A percentile compares a stretch with the other conserved stretches of the same genome.
These are phyloP conservation scores for Hesperophylax magnus DNA, from an alignment of 1,140 invertebrate genomes.

Conservation along the genomic window DNA sequence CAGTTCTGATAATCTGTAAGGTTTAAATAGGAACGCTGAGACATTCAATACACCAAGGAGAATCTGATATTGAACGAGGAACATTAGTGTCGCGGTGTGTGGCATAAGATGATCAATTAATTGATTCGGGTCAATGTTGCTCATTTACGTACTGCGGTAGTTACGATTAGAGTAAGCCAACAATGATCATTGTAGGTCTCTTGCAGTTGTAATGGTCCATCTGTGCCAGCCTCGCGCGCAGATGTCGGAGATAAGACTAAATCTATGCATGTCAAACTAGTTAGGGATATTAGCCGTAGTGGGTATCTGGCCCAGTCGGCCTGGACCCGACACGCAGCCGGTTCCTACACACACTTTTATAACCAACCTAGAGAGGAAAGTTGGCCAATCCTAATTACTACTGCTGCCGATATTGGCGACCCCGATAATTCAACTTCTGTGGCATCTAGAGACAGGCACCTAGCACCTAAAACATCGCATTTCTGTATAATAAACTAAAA, in stretches of 20 bases:
- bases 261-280: slow-evolving; percentile 44
- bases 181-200: slow-evolving; percentile 2
- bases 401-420: slow-evolving; percentile 33
- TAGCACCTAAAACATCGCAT: no score
- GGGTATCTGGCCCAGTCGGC: slow-evolving; percentile 43
- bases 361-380: slow-evolving; percentile 25
- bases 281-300: slow-evolving; percentile 48
- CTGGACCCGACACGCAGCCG: slow-evolving; percentile 36
- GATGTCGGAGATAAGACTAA: slow-evolving; percentile 27
- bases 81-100: background rate
- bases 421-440: slow-evolving; percentile 16
- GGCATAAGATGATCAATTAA: background rate
- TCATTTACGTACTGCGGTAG: background rate
- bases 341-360: slow-evolving; percentile 32
- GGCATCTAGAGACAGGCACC: background rate
- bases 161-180: slow-evolving; percentile 21
- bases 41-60: no score
- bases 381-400: slow-evolving; percentile 45
- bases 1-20: no score
- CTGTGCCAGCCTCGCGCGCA: background rate
- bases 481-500: no score
- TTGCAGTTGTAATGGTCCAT: background rate
- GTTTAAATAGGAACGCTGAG: no score
- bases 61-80: no score
- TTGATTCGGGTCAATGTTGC: slow-evolving; percentile 8